These are phyloP conservation scores for Junonia oenone DNA, from an alignment of 2,888 invertebrate species.

Conservation along the genomic window DNA sequence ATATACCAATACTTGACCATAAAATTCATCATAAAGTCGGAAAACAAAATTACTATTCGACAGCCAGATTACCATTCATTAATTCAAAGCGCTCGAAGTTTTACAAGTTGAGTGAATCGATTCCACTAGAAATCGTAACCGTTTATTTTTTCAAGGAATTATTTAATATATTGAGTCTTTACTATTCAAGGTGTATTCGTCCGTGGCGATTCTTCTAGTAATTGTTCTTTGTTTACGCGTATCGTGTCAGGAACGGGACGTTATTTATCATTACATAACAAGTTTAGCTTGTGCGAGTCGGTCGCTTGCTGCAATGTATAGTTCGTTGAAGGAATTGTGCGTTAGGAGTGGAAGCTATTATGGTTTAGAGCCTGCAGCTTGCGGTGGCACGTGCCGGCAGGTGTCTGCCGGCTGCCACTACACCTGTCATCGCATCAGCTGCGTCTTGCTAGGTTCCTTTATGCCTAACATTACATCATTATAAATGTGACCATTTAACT, in stretches of 20 bases:
- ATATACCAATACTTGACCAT: background rate
- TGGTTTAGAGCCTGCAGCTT: constrained; percentile 61
- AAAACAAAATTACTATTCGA: constrained; percentile 12
- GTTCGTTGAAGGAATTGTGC: constrained; percentile 37
- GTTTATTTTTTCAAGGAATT: constrained; percentile 34
- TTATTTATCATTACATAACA: constrained; percentile 36
- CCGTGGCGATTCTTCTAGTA: constrained; percentile 22
- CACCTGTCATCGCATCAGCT: constrained; percentile 74
- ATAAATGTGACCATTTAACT: background rate
- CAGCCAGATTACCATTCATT: constrained; percentile 26
- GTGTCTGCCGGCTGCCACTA: constrained; percentile 68
- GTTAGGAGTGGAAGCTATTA: constrained; percentile 40
- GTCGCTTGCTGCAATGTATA: constrained; percentile 36
- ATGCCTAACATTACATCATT: constrained; percentile 35
- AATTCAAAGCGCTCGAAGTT: constrained; percentile 21
- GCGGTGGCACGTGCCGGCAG: constrained; percentile 67
- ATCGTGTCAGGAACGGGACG: constrained; percentile 25
- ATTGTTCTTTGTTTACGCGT: constrained; percentile 23
- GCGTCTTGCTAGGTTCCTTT: constrained; percentile 60
- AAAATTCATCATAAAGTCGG: constrained; percentile 7
- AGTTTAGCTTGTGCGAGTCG: constrained; percentile 35
- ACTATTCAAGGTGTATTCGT: constrained; percentile 25
- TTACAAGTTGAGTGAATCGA: constrained; percentile 32
- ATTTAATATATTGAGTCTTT: constrained; percentile 19
- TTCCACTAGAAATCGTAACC: constrained; percentile 42